phyloP scores from a whole-genome alignment of 2,113 vertebrate genomes.

The Tragelaphus scriptus region DNA sequence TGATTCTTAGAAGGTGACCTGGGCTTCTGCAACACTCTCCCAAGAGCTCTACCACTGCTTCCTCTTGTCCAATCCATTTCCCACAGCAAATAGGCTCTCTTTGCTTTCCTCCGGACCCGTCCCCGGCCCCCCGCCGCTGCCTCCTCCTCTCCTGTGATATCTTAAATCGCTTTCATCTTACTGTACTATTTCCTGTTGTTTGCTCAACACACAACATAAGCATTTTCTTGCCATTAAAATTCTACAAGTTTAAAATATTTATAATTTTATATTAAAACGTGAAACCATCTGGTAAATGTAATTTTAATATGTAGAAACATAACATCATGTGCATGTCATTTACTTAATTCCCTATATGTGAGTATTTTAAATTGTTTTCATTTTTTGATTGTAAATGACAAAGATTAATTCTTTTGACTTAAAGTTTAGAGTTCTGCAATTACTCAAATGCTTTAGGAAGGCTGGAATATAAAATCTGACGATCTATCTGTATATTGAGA shows the following conservation, averaged over 20 bases:
- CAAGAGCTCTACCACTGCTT: background rate
- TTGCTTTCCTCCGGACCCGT: background rate
- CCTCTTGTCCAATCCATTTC: constrained; percentile 11
- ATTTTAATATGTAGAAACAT: background rate
- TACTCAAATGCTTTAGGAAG: background rate
- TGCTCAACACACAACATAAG: background rate
- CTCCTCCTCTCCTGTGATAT: background rate
- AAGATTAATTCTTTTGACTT: background rate
- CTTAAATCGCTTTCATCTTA: background rate
- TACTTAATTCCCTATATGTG: background rate
- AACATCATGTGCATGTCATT: background rate
- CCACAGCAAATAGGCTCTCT: background rate
- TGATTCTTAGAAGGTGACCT: background rate
- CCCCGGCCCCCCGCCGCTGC: accelerated
- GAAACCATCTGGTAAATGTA: background rate
- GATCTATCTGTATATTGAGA: background rate
- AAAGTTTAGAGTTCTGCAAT: background rate
- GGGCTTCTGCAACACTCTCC: background rate
- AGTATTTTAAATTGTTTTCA: background rate
- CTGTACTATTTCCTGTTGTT: background rate
- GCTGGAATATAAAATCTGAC: background rate
- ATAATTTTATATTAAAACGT: background rate
- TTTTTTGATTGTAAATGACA: background rate
- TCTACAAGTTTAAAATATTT: background rate
- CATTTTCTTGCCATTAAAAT: background rate